Percentiles rank a stretch among this genome's conserved stretches.
These are phyloP conservation scores for Harpalus rubripes DNA, from an alignment of 2,888 invertebrate species.

Conservation along the genomic window DNA sequence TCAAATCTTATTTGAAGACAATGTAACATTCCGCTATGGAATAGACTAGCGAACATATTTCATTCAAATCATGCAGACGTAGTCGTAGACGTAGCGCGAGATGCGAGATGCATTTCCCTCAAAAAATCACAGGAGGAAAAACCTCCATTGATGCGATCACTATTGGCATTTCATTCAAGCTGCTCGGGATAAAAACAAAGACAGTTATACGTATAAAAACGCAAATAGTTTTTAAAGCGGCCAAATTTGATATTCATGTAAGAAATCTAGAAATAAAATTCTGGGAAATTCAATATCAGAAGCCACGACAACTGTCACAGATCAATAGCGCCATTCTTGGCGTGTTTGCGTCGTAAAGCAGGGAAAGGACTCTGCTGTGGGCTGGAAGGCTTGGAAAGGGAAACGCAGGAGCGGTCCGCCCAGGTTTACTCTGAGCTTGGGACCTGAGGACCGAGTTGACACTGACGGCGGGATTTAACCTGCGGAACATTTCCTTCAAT, in stretches of 20 bases:
- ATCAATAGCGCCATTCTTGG: conserved; percentile 57
- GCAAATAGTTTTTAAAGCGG: conserved; percentile 41
- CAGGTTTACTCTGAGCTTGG: neutral
- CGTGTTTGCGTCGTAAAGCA: conserved; percentile 52
- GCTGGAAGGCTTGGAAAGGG: conserved; percentile 7
- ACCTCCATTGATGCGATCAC: conserved; percentile 42
- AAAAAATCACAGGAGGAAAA: neutral
- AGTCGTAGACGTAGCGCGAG: neutral
- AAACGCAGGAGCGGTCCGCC: conserved; percentile 1
- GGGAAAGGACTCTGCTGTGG: conserved; percentile 19
- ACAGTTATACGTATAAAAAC: conserved; percentile 44
- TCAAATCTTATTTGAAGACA: neutral
- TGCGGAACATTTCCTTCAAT: neutral
- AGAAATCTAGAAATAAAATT: conserved; percentile 61
- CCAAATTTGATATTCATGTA: conserved; percentile 62
- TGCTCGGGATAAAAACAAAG: conserved; percentile 39
- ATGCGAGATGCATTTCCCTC: neutral
- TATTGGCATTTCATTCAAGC: conserved; percentile 40
- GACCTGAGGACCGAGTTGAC: neutral
- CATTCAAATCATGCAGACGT: neutral
- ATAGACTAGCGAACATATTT: neutral
- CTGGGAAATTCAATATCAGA: conserved; percentile 62
- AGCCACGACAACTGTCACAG: conserved; percentile 60
- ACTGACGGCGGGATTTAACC: neutral
- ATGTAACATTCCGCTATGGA: neutral